phyloP scores from a whole-genome alignment of 2,113 vertebrate species.

The Empidonax traillii region DNA sequence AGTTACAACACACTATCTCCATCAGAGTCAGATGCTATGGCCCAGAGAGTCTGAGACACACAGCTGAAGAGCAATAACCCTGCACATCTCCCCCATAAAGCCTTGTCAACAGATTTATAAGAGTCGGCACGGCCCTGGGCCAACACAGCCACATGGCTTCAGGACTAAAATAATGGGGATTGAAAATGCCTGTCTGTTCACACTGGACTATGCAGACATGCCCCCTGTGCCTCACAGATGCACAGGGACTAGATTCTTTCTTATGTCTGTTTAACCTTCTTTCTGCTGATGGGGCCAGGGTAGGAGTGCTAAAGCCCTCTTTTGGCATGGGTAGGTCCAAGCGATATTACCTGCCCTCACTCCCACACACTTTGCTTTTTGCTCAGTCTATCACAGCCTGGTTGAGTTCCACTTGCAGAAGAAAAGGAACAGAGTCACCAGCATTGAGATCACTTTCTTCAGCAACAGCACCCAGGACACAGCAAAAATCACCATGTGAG shows the following conservation, averaged over 20 bases:
- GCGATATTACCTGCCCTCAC: not conserved
- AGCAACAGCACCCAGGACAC: conserved; percentile 53
- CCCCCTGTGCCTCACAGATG: not conserved
- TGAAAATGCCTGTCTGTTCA: not conserved
- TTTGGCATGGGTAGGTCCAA: not conserved
- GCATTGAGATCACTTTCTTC: conserved; percentile 66
- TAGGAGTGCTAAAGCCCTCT: not conserved
- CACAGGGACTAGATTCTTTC: not conserved
- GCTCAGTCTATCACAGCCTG: conserved; percentile 73
- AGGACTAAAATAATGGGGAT: not conserved
- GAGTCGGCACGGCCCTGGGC: not conserved
- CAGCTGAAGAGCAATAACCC: not conserved
- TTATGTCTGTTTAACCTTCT: not conserved
- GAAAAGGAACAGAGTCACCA: conserved; percentile 54
- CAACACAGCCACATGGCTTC: not conserved
- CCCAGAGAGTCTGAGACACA: not conserved
- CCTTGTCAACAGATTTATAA: not conserved
- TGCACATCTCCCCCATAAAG: not conserved
- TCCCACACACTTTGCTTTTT: conserved; percentile 18
- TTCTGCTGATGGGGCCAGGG: not conserved
- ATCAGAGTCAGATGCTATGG: not conserved
- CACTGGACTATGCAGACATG: not conserved
- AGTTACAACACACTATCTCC: not conserved
- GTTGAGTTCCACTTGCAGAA: conserved; percentile 73
- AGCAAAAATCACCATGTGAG: conserved; percentile 74